These are phyloP conservation scores for Hippocampus zosterae DNA, from an alignment of 2,113 vertebrate genomes.

Conservation along the genomic window DNA sequence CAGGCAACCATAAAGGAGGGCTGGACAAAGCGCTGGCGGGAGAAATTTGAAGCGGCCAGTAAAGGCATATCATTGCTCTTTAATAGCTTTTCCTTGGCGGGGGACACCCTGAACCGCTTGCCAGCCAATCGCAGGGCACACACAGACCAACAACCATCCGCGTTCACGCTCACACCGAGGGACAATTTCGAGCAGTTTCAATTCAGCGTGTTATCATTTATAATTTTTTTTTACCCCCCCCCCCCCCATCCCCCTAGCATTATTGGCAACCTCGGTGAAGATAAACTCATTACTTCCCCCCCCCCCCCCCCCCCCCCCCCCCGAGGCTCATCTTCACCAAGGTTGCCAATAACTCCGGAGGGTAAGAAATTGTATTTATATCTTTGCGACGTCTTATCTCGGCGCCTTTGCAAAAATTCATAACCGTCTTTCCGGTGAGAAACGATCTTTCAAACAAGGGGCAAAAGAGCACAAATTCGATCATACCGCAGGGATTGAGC, in stretches of 20 bases:
- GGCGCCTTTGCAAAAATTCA: neutral
- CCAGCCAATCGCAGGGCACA: too few species aligned
- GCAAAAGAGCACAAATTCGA: slow-evolving; percentile 47
- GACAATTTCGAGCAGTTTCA: slow-evolving; percentile 15
- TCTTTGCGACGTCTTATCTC: neutral
- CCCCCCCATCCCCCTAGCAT: slow-evolving; percentile 38
- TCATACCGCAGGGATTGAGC: slow-evolving; percentile 21
- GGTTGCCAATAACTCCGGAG: slow-evolving; percentile 46
- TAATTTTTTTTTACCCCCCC: slow-evolving; percentile 15
- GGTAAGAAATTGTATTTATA: slow-evolving; percentile 26
- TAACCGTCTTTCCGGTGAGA: slow-evolving; percentile 8
- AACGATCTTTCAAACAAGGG: slow-evolving; percentile 31
- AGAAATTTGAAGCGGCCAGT: slow-evolving; percentile 10
- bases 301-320: too few species aligned
- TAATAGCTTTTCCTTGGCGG: slow-evolving; percentile 31
- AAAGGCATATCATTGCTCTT: slow-evolving; percentile 40
- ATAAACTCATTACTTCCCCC: slow-evolving; percentile 55
- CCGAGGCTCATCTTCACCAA: slow-evolving; percentile 51
- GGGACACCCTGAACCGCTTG: too few species aligned
- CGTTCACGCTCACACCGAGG: too few species aligned
- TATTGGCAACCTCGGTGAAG: slow-evolving; percentile 36
- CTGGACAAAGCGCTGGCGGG: slow-evolving; percentile 4
- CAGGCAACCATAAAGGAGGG: slow-evolving; percentile 16
- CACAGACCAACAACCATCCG: too few species aligned
- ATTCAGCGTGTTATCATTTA: slow-evolving; percentile 29